phyloP scores from a whole-genome alignment of 2,888 invertebrate genomes.

The Sphaerophoria rueppellii region DNA sequence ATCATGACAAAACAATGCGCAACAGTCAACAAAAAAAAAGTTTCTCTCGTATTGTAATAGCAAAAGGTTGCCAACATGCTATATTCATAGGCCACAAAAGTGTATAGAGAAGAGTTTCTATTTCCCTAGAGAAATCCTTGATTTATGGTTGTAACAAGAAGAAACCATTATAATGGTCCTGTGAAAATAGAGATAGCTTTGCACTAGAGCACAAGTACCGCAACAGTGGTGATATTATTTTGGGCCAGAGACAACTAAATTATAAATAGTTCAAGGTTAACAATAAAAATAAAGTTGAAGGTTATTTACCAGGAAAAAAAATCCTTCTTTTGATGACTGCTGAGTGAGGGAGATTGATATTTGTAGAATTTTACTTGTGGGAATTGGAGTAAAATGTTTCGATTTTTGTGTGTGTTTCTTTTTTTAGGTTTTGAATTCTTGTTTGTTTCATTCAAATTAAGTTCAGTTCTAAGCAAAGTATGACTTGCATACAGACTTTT shows the following conservation, averaged over 20 bases:
- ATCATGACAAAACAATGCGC: conserved; percentile 44
- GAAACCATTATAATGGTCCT: conserved; percentile 10
- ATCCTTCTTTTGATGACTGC: neutral
- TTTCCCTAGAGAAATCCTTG: conserved; percentile 32
- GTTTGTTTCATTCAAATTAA: no score
- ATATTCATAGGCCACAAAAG: neutral
- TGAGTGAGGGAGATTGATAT: neutral
- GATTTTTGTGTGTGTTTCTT: no score
- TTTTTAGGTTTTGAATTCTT: no score
- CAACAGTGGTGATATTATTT: neutral
- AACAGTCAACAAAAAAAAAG: conserved; percentile 31
- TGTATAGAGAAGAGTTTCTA: neutral
- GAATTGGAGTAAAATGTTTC: no score
- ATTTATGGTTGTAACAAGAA: conserved; percentile 29
- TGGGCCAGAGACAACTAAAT: conserved; percentile 10
- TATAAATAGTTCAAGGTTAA: conserved; percentile 37
- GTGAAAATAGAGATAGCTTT: neutral
- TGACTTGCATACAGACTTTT: no score
- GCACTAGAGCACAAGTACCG: neutral
- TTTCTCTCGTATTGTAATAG: neutral
- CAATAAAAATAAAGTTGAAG: conserved; percentile 3
- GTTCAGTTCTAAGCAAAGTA: no score
- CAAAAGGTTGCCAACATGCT: neutral
- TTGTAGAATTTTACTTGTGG: no score
- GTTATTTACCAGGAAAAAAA: neutral